Conservation (phyloP, 2,113 vertebrate species). For the Ophiodon elongatus region DNA sequence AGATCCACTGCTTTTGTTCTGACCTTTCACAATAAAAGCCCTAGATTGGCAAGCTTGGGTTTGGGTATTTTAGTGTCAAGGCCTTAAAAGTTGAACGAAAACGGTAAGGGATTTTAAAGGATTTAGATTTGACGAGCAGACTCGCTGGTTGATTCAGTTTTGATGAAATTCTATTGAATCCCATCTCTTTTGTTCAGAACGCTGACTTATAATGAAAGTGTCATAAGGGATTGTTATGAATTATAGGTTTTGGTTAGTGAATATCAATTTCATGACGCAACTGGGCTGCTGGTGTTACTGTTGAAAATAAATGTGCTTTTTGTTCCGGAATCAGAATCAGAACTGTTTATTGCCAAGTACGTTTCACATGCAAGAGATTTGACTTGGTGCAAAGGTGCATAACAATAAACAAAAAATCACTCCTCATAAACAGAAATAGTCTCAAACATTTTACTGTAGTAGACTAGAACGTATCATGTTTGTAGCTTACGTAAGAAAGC, state of each 20-base stretch:
- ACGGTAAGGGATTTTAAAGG: background rate
- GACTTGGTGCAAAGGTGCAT: too few species aligned
- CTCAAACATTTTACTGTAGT: background rate
- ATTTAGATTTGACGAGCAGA: slow-evolving; percentile 10
- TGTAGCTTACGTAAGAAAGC: background rate
- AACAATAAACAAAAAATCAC: too few species aligned
- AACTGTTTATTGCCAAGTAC: too few species aligned
- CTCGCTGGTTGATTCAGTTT: background rate
- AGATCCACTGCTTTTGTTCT: background rate
- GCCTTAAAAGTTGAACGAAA: background rate
- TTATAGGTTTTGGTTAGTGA: background rate
- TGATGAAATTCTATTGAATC: slow-evolving; percentile 21
- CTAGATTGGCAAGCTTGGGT: background rate
- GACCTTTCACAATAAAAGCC: background rate
- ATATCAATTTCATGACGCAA: background rate
- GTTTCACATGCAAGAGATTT: too few species aligned
- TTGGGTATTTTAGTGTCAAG: background rate
- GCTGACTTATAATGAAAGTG: background rate
- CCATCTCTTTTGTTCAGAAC: background rate
- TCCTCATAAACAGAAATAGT: slow-evolving; percentile 2
- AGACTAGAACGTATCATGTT: background rate
- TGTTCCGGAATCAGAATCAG: background rate
- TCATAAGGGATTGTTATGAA: slow-evolving; percentile 2
- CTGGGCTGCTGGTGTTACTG: background rate
- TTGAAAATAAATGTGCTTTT: background rate